Base-by-base conservation (phyloP, 2,888 invertebrate genomes). In the Andrena bicolor region DNA sequence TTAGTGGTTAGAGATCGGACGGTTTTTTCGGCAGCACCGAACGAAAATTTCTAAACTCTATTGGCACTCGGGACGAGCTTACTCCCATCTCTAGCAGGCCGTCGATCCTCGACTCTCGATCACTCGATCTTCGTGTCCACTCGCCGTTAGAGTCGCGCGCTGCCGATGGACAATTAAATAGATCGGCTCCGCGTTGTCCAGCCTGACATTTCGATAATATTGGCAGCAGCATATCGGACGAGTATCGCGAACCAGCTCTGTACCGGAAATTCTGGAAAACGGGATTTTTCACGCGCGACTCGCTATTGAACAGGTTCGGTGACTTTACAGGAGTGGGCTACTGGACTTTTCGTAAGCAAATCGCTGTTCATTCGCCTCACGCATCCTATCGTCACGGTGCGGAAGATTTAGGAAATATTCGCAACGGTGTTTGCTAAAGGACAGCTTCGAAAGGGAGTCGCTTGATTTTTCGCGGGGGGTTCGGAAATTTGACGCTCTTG, bases 121-220 rank as follows among this genome's bases (percentile, higher is more conserved):
- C 51, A 80, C 66, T 68, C 73, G 83, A 86, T 83, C 85, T 76
- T 76, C 61, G 69, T 58, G 76, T 84, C 84, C 77, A 71, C 75
- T 80, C 84, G 78, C 80, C 65, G 76, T 74, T 75, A 70, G 56
- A 68, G 48, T 23, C 10, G 65, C 61, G 30, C 32, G 69, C 60
- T 65, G 56, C 66, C 69, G 69, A 77, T 64, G 70, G 76, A 82
- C 85, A 80, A 86, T 86, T 85, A 81, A 86, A 85, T 76, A 76
- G 69, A 75, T 73, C 71, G 66, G 58, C 80, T 75, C 51, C 35
- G 76, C 70, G 80, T 70, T 70, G 80, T 72, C 56, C 81, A 69
- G 68, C n/a, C 28, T 53, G 70, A 71, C 76, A 78, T 77, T 74
- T 66, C 70, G 65, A 51, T n/a, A 49, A 13, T 48, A 58, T 56